A percentile compares a stretch with the other conserved stretches of the same genome.
Evolutionary conservation across 2,888 invertebrate species (phyloP).

Genomic region (Mechanitis messenoides): DNA sequence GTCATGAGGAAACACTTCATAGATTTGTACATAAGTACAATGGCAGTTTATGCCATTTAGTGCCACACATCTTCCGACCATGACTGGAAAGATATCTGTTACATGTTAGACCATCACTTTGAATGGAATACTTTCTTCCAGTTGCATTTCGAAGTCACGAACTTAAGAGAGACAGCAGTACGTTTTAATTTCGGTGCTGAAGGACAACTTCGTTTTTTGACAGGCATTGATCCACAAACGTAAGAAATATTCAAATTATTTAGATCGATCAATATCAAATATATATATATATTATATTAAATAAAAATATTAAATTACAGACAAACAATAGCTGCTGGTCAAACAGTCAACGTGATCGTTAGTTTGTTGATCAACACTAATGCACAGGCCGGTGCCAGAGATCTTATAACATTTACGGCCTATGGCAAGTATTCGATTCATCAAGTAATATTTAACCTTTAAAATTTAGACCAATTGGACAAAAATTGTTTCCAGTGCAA

Average conservation of each 20-base stretch:
- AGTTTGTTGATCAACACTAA: slow-evolving; percentile 61
- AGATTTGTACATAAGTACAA: too few relatives aligned
- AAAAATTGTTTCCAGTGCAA: too few relatives aligned
- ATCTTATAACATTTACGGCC: slow-evolving; percentile 80
- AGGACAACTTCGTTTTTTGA: slow-evolving; percentile 76
- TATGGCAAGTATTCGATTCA: slow-evolving; percentile 50
- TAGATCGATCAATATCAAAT: neutral
- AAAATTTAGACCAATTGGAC: too few relatives aligned
- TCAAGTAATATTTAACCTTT: too few relatives aligned
- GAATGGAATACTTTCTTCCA: slow-evolving; percentile 27
- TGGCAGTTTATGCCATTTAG: too few relatives aligned
- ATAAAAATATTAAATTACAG: slow-evolving; percentile 40
- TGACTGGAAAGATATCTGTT: too few relatives aligned
- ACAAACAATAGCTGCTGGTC: slow-evolving; percentile 64
- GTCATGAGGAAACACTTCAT: too few relatives aligned
- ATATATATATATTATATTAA: neutral
- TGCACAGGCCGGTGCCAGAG: slow-evolving; percentile 73
- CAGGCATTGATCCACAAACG: slow-evolving; percentile 74
- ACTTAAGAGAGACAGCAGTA: slow-evolving; percentile 77
- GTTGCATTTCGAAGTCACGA: slow-evolving; percentile 84
- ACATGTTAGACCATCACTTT: too few relatives aligned
- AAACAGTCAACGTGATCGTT: slow-evolving; percentile 76
- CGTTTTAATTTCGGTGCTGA: slow-evolving; percentile 77
- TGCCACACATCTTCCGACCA: too few relatives aligned
- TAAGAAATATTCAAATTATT: slow-evolving; percentile 45